These are phyloP conservation scores for Sebastes schlegelii DNA, from an alignment of 2,113 vertebrate species.

Conservation along the genomic window DNA sequence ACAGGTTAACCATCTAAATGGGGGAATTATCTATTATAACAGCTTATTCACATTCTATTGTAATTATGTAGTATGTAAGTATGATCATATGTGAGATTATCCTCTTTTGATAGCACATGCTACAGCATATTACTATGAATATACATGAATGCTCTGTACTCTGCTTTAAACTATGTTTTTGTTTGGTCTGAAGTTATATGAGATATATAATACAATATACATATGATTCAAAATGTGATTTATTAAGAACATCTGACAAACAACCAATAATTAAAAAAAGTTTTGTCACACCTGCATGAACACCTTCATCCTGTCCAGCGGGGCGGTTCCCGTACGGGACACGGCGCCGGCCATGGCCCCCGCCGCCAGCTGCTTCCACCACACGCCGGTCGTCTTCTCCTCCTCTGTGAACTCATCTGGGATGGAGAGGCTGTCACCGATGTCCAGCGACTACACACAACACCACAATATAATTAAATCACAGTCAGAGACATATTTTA, in stretches of 20 bases:
- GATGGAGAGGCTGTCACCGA: slow-evolving; percentile 95
- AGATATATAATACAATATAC: not conserved
- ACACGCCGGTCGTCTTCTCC: slow-evolving; percentile 92
- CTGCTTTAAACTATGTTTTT: not conserved
- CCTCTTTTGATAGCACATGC: not conserved
- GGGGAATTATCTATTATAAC: not conserved
- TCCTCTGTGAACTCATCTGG: slow-evolving; percentile 99
- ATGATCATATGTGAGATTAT: not conserved
- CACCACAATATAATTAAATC: not conserved
- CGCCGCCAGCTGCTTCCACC: slow-evolving; percentile 94
- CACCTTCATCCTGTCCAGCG: slow-evolving; percentile 96
- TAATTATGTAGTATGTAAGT: not conserved
- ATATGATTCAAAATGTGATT: not conserved
- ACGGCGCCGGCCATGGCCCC: slow-evolving; percentile 93
- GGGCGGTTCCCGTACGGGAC: slow-evolving; percentile 96
- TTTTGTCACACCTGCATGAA: slow-evolving; percentile 93
- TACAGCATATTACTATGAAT: not conserved
- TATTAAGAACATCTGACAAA: not conserved
- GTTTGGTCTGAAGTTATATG: not conserved
- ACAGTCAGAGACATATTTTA: not conserved
- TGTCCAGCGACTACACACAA: slow-evolving; percentile 91
- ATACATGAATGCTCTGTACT: not conserved
- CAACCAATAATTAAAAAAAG: no score
- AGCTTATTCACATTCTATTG: not conserved
- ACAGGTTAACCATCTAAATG: not conserved